Conservation (phyloP, 2,113 vertebrate species). For the Sebastes schlegelii region DNA sequence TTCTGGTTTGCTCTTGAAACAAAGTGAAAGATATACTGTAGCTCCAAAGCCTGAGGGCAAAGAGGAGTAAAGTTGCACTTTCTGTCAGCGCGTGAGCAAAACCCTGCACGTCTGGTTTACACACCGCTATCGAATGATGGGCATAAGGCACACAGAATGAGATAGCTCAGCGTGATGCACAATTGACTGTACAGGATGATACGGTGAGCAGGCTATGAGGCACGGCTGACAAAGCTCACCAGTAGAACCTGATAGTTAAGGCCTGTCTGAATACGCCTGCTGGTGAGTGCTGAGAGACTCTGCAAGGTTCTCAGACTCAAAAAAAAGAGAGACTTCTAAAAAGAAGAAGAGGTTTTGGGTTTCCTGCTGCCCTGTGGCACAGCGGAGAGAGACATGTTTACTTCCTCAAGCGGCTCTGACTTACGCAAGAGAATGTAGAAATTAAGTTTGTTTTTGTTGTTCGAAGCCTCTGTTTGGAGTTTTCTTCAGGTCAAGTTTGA, state of each 20-base stretch:
- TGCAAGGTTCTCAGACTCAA: slow-evolving; percentile 22
- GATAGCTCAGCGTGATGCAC: slow-evolving; percentile 23
- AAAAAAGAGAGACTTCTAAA: slow-evolving; percentile 25
- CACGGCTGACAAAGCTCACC: slow-evolving; percentile 29
- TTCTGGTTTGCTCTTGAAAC: slow-evolving; percentile 12
- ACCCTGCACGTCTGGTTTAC: slow-evolving; percentile 38
- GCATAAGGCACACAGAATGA: slow-evolving; percentile 44
- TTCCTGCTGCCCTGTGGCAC: slow-evolving; percentile 73
- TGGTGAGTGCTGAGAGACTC: slow-evolving; percentile 8
- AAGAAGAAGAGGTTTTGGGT: slow-evolving; percentile 66
- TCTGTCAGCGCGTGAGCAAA: slow-evolving; percentile 22
- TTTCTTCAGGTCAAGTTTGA: not conserved
- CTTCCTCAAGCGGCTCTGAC: slow-evolving; percentile 51
- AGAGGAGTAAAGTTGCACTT: slow-evolving; percentile 33
- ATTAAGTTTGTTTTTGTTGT: slow-evolving; percentile 35
- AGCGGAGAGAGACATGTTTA: slow-evolving; percentile 43
- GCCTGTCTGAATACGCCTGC: slow-evolving; percentile 66
- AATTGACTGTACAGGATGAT: slow-evolving; percentile 14
- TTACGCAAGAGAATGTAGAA: slow-evolving; percentile 7
- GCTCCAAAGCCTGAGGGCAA: slow-evolving; percentile 22
- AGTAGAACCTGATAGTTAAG: slow-evolving; percentile 57
- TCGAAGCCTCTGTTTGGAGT: not conserved
- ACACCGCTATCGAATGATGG: slow-evolving; percentile 43
- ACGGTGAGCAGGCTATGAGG: slow-evolving; percentile 41
- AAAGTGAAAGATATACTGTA: slow-evolving; percentile 7